Evolutionary conservation across 1,140 invertebrate genomes (phyloP), one percentile per base, ranked within the genome.

Genomic region (Drosophila littoralis): DNA sequence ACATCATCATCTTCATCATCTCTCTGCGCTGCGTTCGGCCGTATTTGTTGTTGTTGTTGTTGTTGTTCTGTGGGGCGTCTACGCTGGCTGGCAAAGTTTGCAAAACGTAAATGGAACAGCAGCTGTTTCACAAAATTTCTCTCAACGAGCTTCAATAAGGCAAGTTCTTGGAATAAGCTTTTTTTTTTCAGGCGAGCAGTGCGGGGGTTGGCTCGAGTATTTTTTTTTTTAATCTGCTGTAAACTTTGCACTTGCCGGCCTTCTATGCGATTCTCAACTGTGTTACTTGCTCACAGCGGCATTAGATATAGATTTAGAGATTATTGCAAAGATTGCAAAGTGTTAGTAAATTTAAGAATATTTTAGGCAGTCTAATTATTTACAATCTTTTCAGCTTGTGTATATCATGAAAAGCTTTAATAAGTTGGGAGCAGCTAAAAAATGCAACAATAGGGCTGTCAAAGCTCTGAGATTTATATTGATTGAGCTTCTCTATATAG

Each of bases 1-100:
- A 59, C 55, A 59, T 59, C 55, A 32, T 50, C 55, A 48, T 43
- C 38, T 43, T 46, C 51, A 35, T 66, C 51, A 51, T n/a, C 50
- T 28, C 12, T n/a, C 17, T 4, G 13, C n/a, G 32, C 45, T 33
- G 13, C 55, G 17, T 35, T 51, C 35, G 15, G n/a, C 50, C 6
- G 7, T 15, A 2, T 8, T 17, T 36, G n/a, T 54, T 54, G 50
- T 35, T 52, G 12, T 22, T 55, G 8, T 48, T 63, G 4, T 46
- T 63, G 22, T 35, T 35, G 15, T 51, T 35, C 45, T 59, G 2
- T 17, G 43, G 35, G 50, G 43, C 68, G 33, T 71, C 35, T 55
- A 28, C 59, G 6, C n/a, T 48, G 45, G 6, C 59, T 54, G 55
- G 46, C 36, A 43, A 68, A 68, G 35, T 58, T 67, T 46, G 12